A percentile compares a stretch with the other conserved stretches of the same genome.
Evolutionary conservation across 2,888 invertebrate genomes (phyloP).

Genomic region (Cheilosia pagana): DNA sequence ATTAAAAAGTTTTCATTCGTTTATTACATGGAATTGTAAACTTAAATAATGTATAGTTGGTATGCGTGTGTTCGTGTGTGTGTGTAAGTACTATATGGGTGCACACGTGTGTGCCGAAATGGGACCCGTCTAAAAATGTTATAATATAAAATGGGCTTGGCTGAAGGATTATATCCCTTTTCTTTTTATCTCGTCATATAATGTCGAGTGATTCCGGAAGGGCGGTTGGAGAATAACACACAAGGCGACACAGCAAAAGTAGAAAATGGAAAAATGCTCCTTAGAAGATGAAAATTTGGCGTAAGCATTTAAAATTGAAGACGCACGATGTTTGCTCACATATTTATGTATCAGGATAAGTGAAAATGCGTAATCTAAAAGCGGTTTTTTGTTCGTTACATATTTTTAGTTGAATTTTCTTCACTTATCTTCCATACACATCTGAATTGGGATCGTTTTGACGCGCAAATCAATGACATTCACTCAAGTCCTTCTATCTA

Average conservation of each 20-base stretch:
- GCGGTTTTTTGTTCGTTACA: too few relatives aligned
- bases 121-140: conserved; percentile 47
- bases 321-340: too few relatives aligned
- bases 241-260: not conserved
- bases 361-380: too few relatives aligned
- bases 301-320: too few relatives aligned
- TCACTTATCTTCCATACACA: too few relatives aligned
- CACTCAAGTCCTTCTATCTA: too few relatives aligned
- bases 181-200: conserved; percentile 52
- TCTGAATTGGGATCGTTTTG: too few relatives aligned
- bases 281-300: too few relatives aligned
- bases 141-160: conserved; percentile 57
- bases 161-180: conserved; percentile 54
- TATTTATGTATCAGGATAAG: too few relatives aligned
- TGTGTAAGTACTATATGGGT: not conserved
- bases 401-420: too few relatives aligned
- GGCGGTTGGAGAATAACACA: not conserved
- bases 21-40: conserved; percentile 56
- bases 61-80: not conserved
- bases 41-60: conserved; percentile 52
- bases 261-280: too few relatives aligned
- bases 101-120: conserved; percentile 47
- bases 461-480: too few relatives aligned
- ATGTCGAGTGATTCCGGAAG: not conserved
- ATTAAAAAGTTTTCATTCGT: conserved; percentile 60